Base-by-base conservation (phyloP, 2,113 vertebrate genomes). In the Onychostoma macrolepis region DNA sequence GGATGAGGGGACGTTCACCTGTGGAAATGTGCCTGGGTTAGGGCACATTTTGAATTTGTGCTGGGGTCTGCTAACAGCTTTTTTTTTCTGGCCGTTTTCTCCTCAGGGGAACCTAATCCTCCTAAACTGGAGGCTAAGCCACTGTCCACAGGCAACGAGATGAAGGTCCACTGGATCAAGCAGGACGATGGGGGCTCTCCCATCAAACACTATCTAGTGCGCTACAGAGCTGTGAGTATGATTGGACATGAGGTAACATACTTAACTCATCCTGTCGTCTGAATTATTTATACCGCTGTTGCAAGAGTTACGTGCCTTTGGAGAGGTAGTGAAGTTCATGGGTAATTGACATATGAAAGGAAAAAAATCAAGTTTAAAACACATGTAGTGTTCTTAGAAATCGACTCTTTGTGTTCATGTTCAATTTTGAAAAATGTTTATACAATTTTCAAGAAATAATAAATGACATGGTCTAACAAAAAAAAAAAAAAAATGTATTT, bases 181-280 rank as follows among this genome's bases (percentile, higher is more conserved):
- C 98, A 99, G 93, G 98, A 99, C 2, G 98, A 99, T 0, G 98
- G 98, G 0, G 98, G 98, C 33, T 99, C 97, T 30, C 97, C 98
- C 0, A 99, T 99, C 89, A 95, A 93, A 56, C 97, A 99, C 85
- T 99, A 99, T 93, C 96, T 99, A 93, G 93, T 99, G 96, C 94
- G 95, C 91, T 99, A 98, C 95, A 96, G 95, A 94, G 95, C 97
- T 94, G 98, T 99, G 92, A 99, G 98, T 98, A 93, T 90, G 36
- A 89, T 24, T 76, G 38, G 80, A 69, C 63, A 30, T 67, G 45
- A 77, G 85, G 86, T 86, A 65, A 88, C 80, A 21, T 45, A 28
- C 56, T 84, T 43, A 13, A 50, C 80, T 45, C 63, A 6, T 84
- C 19, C 71, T 38, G 1, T 1, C 1, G 78, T 80, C 82, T 77